A percentile compares a stretch with the other conserved stretches of the same genome.
Evolutionary conservation across 2,113 vertebrate genomes (phyloP).

Genomic region (Mirounga angustirostris): DNA sequence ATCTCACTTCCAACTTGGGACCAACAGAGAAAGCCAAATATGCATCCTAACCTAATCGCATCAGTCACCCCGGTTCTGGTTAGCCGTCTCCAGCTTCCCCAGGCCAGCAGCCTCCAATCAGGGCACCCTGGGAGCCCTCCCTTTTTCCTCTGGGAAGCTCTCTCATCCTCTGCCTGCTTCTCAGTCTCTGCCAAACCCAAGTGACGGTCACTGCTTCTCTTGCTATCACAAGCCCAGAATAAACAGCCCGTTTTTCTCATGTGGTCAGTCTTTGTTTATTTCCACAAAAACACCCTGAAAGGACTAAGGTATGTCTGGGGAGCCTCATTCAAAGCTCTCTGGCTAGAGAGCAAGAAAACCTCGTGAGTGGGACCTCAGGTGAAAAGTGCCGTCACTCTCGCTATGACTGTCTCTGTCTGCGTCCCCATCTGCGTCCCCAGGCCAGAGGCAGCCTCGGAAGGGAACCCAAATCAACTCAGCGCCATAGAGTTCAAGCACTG

Average conservation of each 20-base stretch:
- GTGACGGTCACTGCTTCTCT: neutral
- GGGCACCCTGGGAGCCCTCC: neutral
- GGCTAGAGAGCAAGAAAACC: neutral
- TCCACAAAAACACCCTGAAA: neutral
- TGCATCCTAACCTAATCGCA: neutral
- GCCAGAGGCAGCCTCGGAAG: neutral
- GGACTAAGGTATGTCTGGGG: neutral
- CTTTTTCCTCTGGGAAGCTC: neutral
- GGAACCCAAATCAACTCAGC: neutral
- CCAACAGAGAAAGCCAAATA: neutral
- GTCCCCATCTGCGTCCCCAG: neutral
- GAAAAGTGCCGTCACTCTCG: neutral
- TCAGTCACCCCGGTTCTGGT: neutral
- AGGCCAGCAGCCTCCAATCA: neutral
- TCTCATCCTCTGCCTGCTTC: neutral
- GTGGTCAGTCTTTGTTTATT: neutral
- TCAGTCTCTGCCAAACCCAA: neutral
- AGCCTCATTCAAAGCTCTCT: neutral
- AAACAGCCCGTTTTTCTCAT: neutral
- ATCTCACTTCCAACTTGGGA: neutral
- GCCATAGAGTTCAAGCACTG: neutral
- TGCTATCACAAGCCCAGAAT: neutral
- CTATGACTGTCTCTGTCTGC: neutral
- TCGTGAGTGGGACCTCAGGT: neutral
- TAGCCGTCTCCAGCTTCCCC: fast-evolving